Percentiles rank a stretch among this genome's conserved stretches.
Conservation (phyloP, 2,888 invertebrate genomes). For the Apamea sordens region DNA sequence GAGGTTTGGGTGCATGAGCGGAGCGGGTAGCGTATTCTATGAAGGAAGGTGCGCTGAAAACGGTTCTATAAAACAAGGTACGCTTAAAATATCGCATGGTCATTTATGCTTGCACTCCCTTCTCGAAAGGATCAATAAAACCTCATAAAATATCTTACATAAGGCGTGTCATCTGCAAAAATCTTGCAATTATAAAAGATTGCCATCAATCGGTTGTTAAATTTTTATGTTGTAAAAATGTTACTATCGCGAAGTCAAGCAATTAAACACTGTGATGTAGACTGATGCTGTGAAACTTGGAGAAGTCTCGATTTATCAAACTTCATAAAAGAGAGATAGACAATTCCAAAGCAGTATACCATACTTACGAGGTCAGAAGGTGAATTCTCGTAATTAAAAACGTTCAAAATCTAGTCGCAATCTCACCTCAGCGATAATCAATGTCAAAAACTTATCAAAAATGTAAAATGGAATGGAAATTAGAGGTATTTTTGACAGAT, state of each 20-base stretch:
- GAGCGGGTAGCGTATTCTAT: slow-evolving; percentile 16
- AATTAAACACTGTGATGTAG: neutral
- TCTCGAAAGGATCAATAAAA: neutral
- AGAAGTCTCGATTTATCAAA: neutral
- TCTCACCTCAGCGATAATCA: too few relatives aligned
- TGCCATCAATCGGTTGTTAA: neutral
- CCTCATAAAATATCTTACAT: neutral
- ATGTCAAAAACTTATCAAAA: too few relatives aligned
- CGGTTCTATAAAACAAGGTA: neutral
- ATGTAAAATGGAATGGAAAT: too few relatives aligned
- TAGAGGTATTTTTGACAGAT: too few relatives aligned
- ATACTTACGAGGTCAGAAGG: too few relatives aligned
- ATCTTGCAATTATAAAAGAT: neutral
- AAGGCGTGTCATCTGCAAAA: neutral
- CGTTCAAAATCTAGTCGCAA: too few relatives aligned
- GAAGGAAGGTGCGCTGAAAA: neutral
- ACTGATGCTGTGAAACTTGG: neutral
- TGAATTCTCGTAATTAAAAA: too few relatives aligned
- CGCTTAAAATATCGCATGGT: neutral
- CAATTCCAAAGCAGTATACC: too few relatives aligned
- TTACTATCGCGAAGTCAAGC: neutral
- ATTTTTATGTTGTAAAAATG: neutral
- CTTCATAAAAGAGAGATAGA: too few relatives aligned
- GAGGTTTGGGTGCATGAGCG: slow-evolving; percentile 15
- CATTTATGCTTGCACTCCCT: neutral